Base-by-base conservation (phyloP, 1,140 invertebrate genomes). In the Planococcus citri region DNA sequence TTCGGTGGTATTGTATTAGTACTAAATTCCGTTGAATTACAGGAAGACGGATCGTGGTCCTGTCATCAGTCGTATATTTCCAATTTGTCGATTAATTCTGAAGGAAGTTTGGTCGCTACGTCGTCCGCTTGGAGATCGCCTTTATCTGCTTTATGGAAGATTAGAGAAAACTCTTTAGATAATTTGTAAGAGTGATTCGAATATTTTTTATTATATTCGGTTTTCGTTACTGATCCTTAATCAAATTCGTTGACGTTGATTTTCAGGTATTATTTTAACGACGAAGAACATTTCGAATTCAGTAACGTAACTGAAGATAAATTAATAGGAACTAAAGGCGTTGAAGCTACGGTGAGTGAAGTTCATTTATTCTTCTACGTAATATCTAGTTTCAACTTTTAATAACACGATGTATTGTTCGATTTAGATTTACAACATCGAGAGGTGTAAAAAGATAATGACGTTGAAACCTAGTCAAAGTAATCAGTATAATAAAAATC, bases 401-500 rank as follows among this genome's bases (percentile, higher is more conserved):
- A 20, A 27, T 25, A 38, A 17, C 27, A 14, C 33, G 41, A 41
- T 70, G 22, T 71, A 17, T 29, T 69, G 21, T 69, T 72, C 70
- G 73, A 71, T 72, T 71, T 72, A 92, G 89, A 88, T 98, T 64
- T 98, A 94, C 78, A 96, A 98, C 77, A 85, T 94, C 37, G 83
- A 84, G 57, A 96, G 93, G 0, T 89, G 91, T 22, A 80, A 85
- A 72, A 80, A 86, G 70, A 76, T 98, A 37, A 79, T 84, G 41
- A 87, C 86, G 0, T 84, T 98, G 24, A 86, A 84, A 41, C 88
- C 91, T 12, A 83, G 85, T 64, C 86, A 91, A 73, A 90, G 89
- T 27, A 98, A 98, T 81, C 86, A 90, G 74, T 99, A 99, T 78
- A 88, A 86, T 4, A 90, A 90, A 79, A 99, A 99, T 79, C 82